Evolutionary conservation across 1,140 invertebrate genomes (phyloP), one percentile per base, ranked within the genome.

Genomic region (Scaptomyza graminum): DNA sequence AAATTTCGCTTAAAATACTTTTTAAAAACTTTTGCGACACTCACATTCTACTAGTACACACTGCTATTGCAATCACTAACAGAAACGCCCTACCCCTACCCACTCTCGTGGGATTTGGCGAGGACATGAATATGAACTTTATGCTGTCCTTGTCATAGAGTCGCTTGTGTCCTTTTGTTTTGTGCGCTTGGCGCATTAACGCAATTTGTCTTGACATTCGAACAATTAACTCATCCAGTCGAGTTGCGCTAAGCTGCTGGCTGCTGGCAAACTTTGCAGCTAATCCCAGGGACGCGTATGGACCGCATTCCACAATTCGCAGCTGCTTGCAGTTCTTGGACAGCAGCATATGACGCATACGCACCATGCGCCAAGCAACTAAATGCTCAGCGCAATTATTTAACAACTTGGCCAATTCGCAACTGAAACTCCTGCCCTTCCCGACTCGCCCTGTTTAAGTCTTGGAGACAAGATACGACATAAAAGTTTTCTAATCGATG

Each of bases 201-300:
- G 80, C 87, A 90, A 90, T 90, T 88, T 90, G 87, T 90, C 83
- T 88, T 80, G 87, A 90, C 87, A 90, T 83, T 90, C 87, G 77
- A 87, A 90, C 87, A 90, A 90, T 90, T 90, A 90, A 83, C 79
- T 89, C 83, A 88, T 70, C 82, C 82, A 79, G 70, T 76, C 70
- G 59, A 76, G 63, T 73, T 69, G 59, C 64, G 65, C 78, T 82
- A 87, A 85, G 82, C 81, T 78, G 66, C 69, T 52, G 65, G 72
- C 74, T 34, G 82, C 81, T 75, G 69, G 82, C 69, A 77, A 85
- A 82, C 59, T 76, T 87, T 61, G 41, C 18, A 59, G 82, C 78
- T 85, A 85, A 85, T 85, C 82, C 82, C 31, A 34, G 50, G 44
- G 57, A 60, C 77, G 66, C 67, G 79, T 73, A 82, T 78, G 59